A percentile compares a stretch with the other conserved stretches of the same genome.
Evolutionary conservation across 2,888 invertebrate species (phyloP).

Genomic region (Hemistola chrysoprasaria): DNA sequence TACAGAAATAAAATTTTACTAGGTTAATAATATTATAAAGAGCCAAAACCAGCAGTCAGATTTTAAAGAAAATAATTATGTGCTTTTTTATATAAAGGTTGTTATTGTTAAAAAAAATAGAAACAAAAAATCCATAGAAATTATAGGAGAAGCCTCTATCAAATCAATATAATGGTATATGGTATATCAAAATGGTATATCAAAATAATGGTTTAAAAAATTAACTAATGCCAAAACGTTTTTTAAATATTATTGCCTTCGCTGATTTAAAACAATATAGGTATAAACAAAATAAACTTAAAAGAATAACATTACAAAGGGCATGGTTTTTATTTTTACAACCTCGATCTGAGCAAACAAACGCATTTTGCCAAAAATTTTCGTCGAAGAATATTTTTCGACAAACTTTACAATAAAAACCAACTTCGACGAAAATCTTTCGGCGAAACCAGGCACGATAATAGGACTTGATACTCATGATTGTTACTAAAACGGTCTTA

Average conservation of each 20-base stretch:
- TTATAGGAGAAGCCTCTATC: no score
- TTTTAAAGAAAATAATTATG: no score
- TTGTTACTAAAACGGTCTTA: conserved; percentile 21
- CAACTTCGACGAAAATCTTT: conserved; percentile 35
- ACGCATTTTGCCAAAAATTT: conserved; percentile 39
- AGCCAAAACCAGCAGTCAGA: no score
- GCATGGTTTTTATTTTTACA: conserved; percentile 47
- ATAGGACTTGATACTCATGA: conserved; percentile 47
- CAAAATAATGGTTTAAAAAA: conserved; percentile 5
- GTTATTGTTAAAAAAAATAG: no score
- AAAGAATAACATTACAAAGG: conserved; percentile 33
- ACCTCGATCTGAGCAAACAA: conserved; percentile 74
- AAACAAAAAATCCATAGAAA: no score
- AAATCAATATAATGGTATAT: no score
- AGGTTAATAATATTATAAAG: no score
- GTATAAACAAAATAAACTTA: conserved; percentile 19
- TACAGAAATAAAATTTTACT: no score
- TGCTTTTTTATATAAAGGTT: no score
- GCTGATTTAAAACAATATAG: conserved; percentile 3
- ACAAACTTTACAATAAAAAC: conserved; percentile 19
- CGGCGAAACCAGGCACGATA: conserved; percentile 62
- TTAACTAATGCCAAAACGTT: background rate
- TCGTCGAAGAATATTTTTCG: conserved; percentile 18
- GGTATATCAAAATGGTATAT: no score
- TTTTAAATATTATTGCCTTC: conserved; percentile 5